Evolutionary conservation across 2,797 vertebrate genomes (phyloP), one percentile per base, ranked within the genome.

Genomic region (Valencia hispanica): DNA sequence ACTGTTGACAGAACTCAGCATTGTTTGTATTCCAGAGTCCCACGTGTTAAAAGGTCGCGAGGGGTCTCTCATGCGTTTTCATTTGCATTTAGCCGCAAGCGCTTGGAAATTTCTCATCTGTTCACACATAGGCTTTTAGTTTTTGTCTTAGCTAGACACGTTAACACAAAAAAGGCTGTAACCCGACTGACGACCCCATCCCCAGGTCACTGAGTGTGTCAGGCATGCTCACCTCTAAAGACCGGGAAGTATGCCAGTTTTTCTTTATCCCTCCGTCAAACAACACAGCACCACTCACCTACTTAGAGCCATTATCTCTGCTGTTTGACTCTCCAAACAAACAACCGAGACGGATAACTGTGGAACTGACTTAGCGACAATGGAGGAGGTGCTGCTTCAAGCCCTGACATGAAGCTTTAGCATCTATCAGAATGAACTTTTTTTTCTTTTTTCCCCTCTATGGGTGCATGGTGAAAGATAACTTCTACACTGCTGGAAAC

Each of bases 181-280:
- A 86, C 81, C 73, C 81, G 79, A 80, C 83, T 41, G 65, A 87
- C 80, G 66, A 74, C 45, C 79, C 68, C 71, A 84, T 9, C 69
- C 69, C 66, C 75, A 15, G 73, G 68, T 83, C 80, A 81, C 53
- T 22, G 47, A 72, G 74, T 70, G 74, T 84, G 57, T 63, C 81
- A 84, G 41, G 65, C 61, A 75, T 77, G 72, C 79, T 87, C 82
- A 82, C 66, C 81, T 80, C 59, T 85, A 90, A 88, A 71, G 75
- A 81, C 69, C 47, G 0, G 71, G 32, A 41, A 45, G 70, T 72
- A 73, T 45, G 57, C 79, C 77, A 68, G 20, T 63, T 8, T 72
- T 30, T 80, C 48, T 83, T 45, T 63, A 17, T 47, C 43, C 17
- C 51, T 41, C 18, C 22, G 30, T 69, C 51, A 76, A 47, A 51